Base-by-base conservation (phyloP, 2,797 vertebrate genomes). In the Pseudochromis fuscus region DNA sequence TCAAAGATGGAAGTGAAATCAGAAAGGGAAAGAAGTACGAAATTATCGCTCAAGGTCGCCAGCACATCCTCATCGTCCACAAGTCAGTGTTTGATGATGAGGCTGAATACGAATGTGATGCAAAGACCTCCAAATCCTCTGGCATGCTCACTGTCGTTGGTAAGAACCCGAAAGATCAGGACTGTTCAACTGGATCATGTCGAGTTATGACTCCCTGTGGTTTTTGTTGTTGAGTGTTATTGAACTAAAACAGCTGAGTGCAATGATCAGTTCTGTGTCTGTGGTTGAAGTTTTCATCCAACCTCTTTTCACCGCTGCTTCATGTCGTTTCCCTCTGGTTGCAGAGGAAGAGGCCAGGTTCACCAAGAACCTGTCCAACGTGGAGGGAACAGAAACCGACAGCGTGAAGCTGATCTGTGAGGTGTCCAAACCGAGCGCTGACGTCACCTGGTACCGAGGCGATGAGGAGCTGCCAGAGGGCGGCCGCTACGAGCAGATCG, bases 21-120 rank as follows among this genome's bases (percentile, higher is more conserved):
- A 95, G 96, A 88, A 99, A 98, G 89, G 97, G 97, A 76, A 99
- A 98, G 87, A 98, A 99, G 68, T 98, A 97, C 40, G 97, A 98
- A 67, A 97, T 99, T 4, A 95, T 97, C 35, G 94, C 95, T 38
- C 94, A 96, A 88, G 97, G 97, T 48, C 93, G 94, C 25, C 93
- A 96, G 51, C 96, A 93, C 51, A 86, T 95, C 86, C 96, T 99
- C 77, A 90, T 98, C 31, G 23, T 99, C 85, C 96, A 93, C 90
- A 99, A 98, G 91, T 95, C 97, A 10, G 91, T 94, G 25, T 96
- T 99, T 46, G 96, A 96, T 31, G 97, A 99, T 53, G 97, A 99
- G 88, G 97, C 98, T 16, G 97, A 99, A 83, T 99, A 99, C 53
- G 96, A 97, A 82, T 97, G 96, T 90, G 97, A 98, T 79, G 96